These are phyloP conservation scores for Gracilinanus agilis DNA, from an alignment of 2,113 vertebrate species.

Conservation along the genomic window DNA sequence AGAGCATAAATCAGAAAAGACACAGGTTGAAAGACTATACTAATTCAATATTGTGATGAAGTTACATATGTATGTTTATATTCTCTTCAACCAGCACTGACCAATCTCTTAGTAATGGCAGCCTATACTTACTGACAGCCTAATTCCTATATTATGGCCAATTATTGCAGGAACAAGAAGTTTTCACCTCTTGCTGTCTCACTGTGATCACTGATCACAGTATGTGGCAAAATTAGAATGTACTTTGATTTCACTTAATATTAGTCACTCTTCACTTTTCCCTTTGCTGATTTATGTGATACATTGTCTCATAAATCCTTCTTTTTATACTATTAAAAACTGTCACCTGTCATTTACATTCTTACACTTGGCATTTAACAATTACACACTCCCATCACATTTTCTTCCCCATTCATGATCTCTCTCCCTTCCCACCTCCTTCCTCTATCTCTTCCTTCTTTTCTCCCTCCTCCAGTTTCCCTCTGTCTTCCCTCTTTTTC, in stretches of 20 bases:
- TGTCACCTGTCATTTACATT: neutral
- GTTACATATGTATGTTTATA: neutral
- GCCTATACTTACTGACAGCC: neutral
- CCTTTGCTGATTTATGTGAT: neutral
- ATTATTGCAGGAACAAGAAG: neutral
- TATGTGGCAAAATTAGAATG: neutral
- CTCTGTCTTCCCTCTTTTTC: neutral
- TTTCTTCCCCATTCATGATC: neutral
- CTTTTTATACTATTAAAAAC: neutral
- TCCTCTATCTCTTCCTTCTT: neutral
- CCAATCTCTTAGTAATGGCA: neutral
- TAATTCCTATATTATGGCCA: neutral
- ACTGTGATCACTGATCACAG: neutral
- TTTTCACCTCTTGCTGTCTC: neutral
- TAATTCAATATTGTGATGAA: neutral
- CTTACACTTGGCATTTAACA: neutral
- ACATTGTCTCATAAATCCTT: neutral
- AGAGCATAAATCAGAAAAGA: neutral
- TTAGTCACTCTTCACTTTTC: neutral
- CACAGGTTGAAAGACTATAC: neutral
- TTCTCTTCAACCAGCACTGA: neutral
- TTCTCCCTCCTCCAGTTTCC: neutral
- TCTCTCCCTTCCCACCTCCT: neutral
- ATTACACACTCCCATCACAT: neutral
- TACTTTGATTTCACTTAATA: neutral